Evolutionary conservation across 2,888 invertebrate species (phyloP), one percentile per base, ranked within the genome.

Genomic region (Apomyelois bistriatella): DNA sequence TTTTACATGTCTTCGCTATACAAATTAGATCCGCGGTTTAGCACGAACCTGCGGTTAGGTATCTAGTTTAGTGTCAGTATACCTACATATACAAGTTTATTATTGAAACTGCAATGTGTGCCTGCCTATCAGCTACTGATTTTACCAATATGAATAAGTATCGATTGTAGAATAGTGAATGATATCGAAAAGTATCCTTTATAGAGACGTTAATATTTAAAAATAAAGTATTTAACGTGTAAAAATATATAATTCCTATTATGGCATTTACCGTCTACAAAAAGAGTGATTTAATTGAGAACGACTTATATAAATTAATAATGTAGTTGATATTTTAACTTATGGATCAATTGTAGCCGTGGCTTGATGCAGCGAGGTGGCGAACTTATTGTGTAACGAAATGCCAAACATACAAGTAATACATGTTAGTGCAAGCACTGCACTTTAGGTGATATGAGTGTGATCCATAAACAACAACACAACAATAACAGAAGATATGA

Each of bases 221-320:
- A 70, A 69, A 66, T 64, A 63, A 65, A 72, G 67, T 76, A 74
- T 78, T 73, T 74, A 76, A 74, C 72, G 70, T 78, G 75, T 82
- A 79, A 81, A 22, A 77, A 80, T 84, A 81, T 82, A 72, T 78
- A 80, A 89, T 88, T 89, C 89, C 89, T 89, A 89, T 78, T 76
- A 87, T 79, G 88, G 89, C 89, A 90, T 90, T 90, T 89, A 89
- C 85, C 85, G 86, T 88, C 81, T 84, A 83, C 78, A 74, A 80
- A 72, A 76, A 72, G 79, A 88, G 86, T 87, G 85, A 87, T 86
- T 82, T 80, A 75, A 79, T 81, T 76, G 76, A 80, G 79, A 85
- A 77, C 73, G 74, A 79, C 71, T 79, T 84, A 81, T 79, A 70
- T 81, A 72, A 83, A 83, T 76, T 79, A 79, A 78, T 79, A 74